These are phyloP conservation scores for Menidia beryllina DNA, from an alignment of 2,113 vertebrate genomes.

Conservation along the genomic window DNA sequence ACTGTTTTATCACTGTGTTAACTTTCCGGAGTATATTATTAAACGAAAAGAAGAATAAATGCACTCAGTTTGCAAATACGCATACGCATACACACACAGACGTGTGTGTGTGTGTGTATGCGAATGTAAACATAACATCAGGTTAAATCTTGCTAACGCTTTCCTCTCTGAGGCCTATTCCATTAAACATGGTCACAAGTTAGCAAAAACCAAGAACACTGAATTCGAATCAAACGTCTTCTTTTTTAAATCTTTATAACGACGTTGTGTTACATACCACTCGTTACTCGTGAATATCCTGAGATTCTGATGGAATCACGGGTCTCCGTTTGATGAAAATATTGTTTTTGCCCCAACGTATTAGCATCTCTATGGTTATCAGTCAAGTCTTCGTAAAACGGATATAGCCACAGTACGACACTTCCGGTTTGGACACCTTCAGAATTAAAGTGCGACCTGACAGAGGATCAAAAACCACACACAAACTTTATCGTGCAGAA, in stretches of 20 bases:
- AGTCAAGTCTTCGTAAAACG: fast-evolving
- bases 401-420: background rate
- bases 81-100: too few relatives aligned
- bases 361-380: background rate
- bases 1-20: too few relatives aligned
- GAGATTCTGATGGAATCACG: too few relatives aligned
- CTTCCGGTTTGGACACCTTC: conserved; percentile 3
- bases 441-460: conserved; percentile 13
- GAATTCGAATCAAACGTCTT: fast-evolving
- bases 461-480: background rate
- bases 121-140: background rate
- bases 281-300: background rate
- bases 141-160: background rate
- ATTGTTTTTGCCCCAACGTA: background rate
- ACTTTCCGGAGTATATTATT: too few relatives aligned
- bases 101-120: too few relatives aligned
- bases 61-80: too few relatives aligned
- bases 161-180: background rate
- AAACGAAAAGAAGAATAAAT: too few relatives aligned
- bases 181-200: background rate
- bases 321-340: background rate
- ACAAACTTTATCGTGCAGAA: too few relatives aligned
- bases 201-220: background rate
- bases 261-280: conserved; percentile 17
- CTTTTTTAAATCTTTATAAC: background rate